Evolutionary conservation across 2,888 invertebrate species (phyloP), one percentile per base, ranked within the genome.

Genomic region (Eristalis intricaria): DNA sequence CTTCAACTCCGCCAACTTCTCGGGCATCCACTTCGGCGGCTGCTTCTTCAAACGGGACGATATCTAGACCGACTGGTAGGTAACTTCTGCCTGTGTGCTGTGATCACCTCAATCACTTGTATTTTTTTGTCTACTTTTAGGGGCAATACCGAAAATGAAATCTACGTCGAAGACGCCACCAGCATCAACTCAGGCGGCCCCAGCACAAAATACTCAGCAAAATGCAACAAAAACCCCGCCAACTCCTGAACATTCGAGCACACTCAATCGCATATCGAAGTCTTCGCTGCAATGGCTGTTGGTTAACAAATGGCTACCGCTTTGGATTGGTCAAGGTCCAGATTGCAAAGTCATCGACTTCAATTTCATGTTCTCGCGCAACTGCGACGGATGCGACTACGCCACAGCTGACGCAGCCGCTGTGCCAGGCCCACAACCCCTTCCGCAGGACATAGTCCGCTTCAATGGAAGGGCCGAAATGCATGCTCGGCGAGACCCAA

Each of bases 211-310:
- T 19, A 56, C 89, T n/a, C 63, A 87, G 32, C 87, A 40, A 40
- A 78, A 19, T 13, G 19, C 80, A 61, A 63, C 84, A 69, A 84
- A 80, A 75, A 26, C 89, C 0, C 35, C 84, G 0, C 38, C 84
- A n/a, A 88, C 82, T 22, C 86, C 91, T 3, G 91, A 91, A 69
- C 91, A 91, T 76, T 86, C 90, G 40, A 91, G 91, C 64, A 91
- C 91, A 3, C 84, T 93, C 32, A 93, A 93, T 90, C 92, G 95
- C 73, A 94, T 95, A 68, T 95, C 95, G 74, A 95, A 95, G 90
- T 94, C 95, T 1, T 94, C 95, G 1, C 93, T 95, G 50, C 95
- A 95, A 90, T 95, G 95, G 95, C 93, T 95, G 89, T 92, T 95
- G 83, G 95, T 95, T 0, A 95, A 96, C 90, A 95, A 95, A 89